Percentiles rank a stretch among this genome's conserved stretches.
Conservation (phyloP, 1,140 invertebrate genomes). For the Drosophila pruinosa region DNA sequence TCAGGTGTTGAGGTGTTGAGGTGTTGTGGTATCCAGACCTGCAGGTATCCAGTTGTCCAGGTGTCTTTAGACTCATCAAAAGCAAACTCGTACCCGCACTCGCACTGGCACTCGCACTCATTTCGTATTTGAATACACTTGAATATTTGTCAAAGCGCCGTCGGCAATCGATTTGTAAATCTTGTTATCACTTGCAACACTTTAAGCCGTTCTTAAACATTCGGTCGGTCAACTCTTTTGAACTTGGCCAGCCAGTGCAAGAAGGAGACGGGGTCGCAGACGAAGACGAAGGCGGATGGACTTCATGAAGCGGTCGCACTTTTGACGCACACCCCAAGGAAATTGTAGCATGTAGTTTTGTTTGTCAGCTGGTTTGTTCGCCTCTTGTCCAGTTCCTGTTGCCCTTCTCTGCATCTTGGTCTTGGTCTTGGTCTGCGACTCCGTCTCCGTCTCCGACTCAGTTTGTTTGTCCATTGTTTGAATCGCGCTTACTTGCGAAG, state of each 20-base stretch:
- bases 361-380: constrained; percentile 23
- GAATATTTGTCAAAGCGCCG: constrained; percentile 61
- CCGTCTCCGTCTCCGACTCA: not conserved
- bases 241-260: constrained; percentile 27
- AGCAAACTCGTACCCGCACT: too few species aligned
- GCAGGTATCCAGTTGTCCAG: constrained; percentile 5
- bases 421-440: too few species aligned
- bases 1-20: not conserved
- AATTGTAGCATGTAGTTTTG: constrained; percentile 31
- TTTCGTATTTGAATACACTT: constrained; percentile 23
- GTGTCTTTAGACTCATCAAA: constrained; percentile 25
- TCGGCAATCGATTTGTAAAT: constrained; percentile 79
- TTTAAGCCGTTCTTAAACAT: constrained; percentile 71
- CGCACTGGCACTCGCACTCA: not conserved
- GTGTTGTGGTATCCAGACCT: too few species aligned
- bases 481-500: constrained; percentile 79
- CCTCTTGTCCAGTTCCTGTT: constrained; percentile 42
- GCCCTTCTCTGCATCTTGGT: too few species aligned
- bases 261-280: not conserved
- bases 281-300: not conserved
- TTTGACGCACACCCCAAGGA: constrained; percentile 31
- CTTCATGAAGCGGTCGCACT: constrained; percentile 14
- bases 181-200: constrained; percentile 66
- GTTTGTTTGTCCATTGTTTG: constrained; percentile 74
- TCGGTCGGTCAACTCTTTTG: constrained; percentile 56